These are phyloP conservation scores for Pectinophora gossypiella DNA, from an alignment of 1,140 invertebrate genomes.

Conservation along the genomic window DNA sequence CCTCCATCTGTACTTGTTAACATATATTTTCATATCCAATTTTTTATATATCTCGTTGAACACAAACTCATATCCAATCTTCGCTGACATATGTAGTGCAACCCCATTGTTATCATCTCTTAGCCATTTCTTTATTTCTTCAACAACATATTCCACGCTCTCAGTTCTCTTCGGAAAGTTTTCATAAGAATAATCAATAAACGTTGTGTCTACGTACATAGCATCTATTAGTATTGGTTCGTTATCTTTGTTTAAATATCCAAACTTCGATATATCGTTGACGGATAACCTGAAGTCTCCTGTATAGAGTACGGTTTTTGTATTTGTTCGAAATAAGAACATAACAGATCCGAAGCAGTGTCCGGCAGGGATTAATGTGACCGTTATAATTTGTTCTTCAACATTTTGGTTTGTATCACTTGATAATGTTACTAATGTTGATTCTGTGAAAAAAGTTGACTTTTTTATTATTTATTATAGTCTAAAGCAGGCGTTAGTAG, in stretches of 20 bases:
- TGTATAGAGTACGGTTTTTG: slow-evolving; percentile 78
- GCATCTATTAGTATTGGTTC: slow-evolving; percentile 75
- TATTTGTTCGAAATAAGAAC: slow-evolving; percentile 79
- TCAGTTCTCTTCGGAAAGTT: slow-evolving; percentile 78
- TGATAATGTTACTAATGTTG: too few species aligned
- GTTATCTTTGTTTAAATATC: slow-evolving; percentile 66
- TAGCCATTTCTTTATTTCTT: slow-evolving; percentile 76
- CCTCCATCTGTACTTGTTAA: slow-evolving; percentile 43
- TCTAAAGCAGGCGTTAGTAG: slow-evolving; percentile 14
- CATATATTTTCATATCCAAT: slow-evolving; percentile 76
- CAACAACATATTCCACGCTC: slow-evolving; percentile 69
- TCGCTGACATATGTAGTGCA: slow-evolving; percentile 72
- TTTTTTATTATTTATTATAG: slow-evolving; percentile 26
- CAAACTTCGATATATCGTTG: slow-evolving; percentile 75
- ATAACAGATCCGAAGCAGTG: slow-evolving; percentile 86
- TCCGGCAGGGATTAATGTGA: slow-evolving; percentile 79
- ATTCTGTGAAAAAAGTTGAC: too few species aligned
- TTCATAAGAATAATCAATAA: slow-evolving; percentile 72
- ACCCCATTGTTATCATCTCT: slow-evolving; percentile 66
- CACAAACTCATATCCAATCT: slow-evolving; percentile 78
- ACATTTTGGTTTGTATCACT: too few species aligned
- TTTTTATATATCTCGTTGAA: slow-evolving; percentile 75
- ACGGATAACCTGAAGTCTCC: slow-evolving; percentile 81
- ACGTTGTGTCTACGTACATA: slow-evolving; percentile 85
- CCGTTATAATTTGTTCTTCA: too few species aligned